Evolutionary conservation across 2,113 vertebrate species (phyloP), one percentile per base, ranked within the genome.

Genomic region (Odontesthes bonariensis): DNA sequence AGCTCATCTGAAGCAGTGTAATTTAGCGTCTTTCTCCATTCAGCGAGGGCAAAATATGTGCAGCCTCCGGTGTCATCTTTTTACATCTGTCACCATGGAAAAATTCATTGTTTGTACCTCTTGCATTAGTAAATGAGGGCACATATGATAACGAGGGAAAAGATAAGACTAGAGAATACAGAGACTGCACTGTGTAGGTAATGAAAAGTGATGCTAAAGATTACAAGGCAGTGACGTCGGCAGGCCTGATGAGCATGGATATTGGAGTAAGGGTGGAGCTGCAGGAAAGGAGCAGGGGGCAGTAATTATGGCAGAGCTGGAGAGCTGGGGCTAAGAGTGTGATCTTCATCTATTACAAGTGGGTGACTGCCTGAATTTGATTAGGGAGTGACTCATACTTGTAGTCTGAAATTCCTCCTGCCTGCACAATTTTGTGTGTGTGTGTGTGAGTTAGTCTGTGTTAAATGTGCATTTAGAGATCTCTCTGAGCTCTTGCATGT

Each of bases 371-470:
- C 73, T 79, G 82, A 86, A 92, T 91, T 84, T 69, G 77, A 92
- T 89, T 77, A 84, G 61, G 23, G 73, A 66, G 75, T 92, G 92
- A 93, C 78, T 92, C 92, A 91, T 83, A 67, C 83, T 82, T 72
- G 73, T 67, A 63, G 84, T 61, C 49, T 83, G 58, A 86, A 71
- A 86, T 87, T 80, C 73, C 67, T 75, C 59, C 17, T 68, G 73
- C 47, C 40, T 75, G 54, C 33, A 23, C 44, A 8, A 9, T 13
- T 17, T 33, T 67, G 64, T 81, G 81, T 66, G 57, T 58, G 46
- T 55, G 51, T 42, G 38, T 53, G 22, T 52, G 31, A 22, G 60
- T 66, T 63, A 32, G 73, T 76, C 52, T 57, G 12, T 57, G 55
- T 68, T 78, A 59, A 74, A 58, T 61, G 53, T 69, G 54, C 64